A percentile compares a stretch with the other conserved stretches of the same genome.
Conservation (phyloP, 1,140 invertebrate species). For the Drepana arcuata region DNA sequence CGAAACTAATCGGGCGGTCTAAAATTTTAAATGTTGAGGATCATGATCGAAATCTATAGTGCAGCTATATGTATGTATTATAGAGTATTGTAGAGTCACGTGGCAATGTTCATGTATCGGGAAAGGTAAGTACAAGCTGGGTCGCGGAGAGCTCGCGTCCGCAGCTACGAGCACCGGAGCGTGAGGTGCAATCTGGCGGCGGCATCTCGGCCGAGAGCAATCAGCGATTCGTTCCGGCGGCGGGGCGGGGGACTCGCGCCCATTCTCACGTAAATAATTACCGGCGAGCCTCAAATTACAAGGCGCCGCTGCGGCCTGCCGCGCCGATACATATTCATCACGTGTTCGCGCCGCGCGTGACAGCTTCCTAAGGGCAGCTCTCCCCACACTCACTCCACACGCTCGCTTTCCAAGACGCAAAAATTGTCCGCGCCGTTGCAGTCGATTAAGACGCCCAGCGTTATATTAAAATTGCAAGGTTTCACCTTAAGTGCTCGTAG, state of each 20-base stretch:
- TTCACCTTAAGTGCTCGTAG: too few species aligned
- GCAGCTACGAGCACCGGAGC: constrained; percentile 25
- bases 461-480: too few species aligned
- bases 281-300: constrained; percentile 64
- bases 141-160: too few species aligned
- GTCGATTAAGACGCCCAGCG: too few species aligned
- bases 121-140: too few species aligned
- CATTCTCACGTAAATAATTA: constrained; percentile 69
- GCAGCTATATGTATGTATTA: too few species aligned
- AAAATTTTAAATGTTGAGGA: too few species aligned
- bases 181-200: constrained; percentile 43
- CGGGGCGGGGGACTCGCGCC: constrained; percentile 13
- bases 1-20: too few species aligned
- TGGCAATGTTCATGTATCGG: too few species aligned
- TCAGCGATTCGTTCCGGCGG: constrained; percentile 53
- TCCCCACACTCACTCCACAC: constrained; percentile 1
- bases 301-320: constrained; percentile 57
- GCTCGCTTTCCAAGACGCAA: background rate
- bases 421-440: too few species aligned
- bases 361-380: constrained; percentile 52
- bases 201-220: constrained; percentile 44
- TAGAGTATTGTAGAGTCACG: background rate
- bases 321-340: constrained; percentile 58
- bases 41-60: too few species aligned
- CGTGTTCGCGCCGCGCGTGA: constrained; percentile 54